Evolutionary conservation across 2,113 vertebrate species (phyloP), one percentile per base, ranked within the genome.

Genomic region (Festucalex cinctus): DNA sequence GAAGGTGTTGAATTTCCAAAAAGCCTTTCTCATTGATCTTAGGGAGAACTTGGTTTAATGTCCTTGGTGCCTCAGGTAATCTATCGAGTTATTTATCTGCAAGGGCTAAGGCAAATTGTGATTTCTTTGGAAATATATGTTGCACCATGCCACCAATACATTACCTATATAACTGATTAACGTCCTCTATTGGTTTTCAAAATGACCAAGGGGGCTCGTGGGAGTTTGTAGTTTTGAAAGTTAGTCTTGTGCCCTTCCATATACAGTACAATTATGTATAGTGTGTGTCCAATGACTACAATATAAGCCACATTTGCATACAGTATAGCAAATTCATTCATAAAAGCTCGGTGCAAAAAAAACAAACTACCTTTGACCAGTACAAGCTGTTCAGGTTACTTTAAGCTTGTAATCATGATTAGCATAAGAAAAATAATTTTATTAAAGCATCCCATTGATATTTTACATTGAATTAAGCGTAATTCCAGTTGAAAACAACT

Each of bases 81-180:
- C 88, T 85, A 91, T 90, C 75, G 84, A 80, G 85, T 90, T 91
- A 90, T 91, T 91, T 89, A 91, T 88, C 83, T 85, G 83, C 80
- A 81, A 83, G 83, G 79, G 71, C 76, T 57, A 65, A 78, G 63
- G 77, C 68, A 86, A 88, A 89, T 59, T 79, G 79, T 78, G 49
- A 79, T 79, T 79, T 75, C 73, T 75, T 8, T 17, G 64, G 77
- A 82, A 88, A 79, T 81, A 86, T 51, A 74, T 74, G 69, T 74
- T 79, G 69, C 68, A 44, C 67, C 69, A 64, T 74, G 78, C 67
- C 68, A 44, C 67, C 69, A 64, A 72, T 74, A 35, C 39, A 12
- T 72, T 70, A 46, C 37, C 65, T 60, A 68, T 63, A 69, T 53
- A 75, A 75, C 46, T 64, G 75, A 57, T 65, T 49, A 72, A 48